phyloP scores from a whole-genome alignment of 1,140 invertebrate species.

The Metopolophium dirhodum region DNA sequence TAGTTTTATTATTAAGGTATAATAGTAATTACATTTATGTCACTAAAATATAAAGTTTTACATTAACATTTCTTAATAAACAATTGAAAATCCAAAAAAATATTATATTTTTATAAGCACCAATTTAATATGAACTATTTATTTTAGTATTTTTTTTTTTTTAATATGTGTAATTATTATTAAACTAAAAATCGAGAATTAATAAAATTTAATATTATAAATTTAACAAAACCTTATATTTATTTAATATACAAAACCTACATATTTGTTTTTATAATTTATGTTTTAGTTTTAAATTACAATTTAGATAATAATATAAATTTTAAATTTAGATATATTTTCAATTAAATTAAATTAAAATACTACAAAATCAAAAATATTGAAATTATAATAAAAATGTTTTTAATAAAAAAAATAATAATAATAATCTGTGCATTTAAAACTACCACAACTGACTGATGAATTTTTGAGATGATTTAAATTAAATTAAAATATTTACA shows the following conservation, averaged over 20 bases:
- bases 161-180: neutral
- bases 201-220: neutral
- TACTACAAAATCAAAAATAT: neutral
- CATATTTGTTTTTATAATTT: neutral
- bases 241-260: neutral
- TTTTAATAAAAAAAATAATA: neutral
- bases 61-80: neutral
- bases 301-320: too few species aligned
- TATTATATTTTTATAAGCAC: neutral
- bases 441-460: constrained; percentile 6
- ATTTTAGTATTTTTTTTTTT: neutral
- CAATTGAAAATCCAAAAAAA: too few species aligned
- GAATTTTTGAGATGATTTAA: constrained; percentile 17
- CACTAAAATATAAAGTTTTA: neutral
- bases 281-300: neutral
- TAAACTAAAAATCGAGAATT: neutral
- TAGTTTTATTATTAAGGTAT: neutral
- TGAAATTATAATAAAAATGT: neutral
- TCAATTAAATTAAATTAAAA: neutral
- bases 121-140: neutral
- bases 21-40: neutral
- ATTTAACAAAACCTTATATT: too few species aligned
- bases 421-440: neutral
- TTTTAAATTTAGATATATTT: neutral
- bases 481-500: constrained; percentile 47